Conservation (phyloP, 2,888 invertebrate genomes). For the Petrolisthes cinctipes region DNA sequence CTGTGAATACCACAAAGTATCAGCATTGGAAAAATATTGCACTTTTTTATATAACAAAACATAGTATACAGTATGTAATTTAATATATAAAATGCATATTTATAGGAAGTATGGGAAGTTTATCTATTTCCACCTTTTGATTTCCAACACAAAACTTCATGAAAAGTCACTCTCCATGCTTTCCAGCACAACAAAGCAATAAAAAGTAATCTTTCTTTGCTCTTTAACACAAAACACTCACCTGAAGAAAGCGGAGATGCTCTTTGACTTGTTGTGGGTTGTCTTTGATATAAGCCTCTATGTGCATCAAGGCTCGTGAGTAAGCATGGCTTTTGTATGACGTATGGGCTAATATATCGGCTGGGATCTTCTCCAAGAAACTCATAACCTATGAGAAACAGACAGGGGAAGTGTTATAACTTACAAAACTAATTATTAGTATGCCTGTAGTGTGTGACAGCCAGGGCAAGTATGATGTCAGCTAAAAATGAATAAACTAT, state of each 20-base stretch:
- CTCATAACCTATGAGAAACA: slow-evolving; percentile 29
- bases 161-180: too few species aligned
- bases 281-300: slow-evolving; percentile 70
- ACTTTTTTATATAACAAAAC: background rate
- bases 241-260: slow-evolving; percentile 71
- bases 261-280: slow-evolving; percentile 68
- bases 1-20: slow-evolving; percentile 68
- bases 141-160: too few species aligned
- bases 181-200: too few species aligned
- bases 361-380: slow-evolving; percentile 68
- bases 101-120: background rate
- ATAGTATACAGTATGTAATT: background rate
- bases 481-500: too few species aligned
- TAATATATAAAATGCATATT: background rate
- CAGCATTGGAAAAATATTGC: background rate
- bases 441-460: background rate
- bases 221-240: too few species aligned
- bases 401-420: slow-evolving; percentile 61
- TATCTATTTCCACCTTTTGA: background rate
- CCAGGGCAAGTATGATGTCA: too few species aligned
- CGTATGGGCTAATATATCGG: slow-evolving; percentile 70
- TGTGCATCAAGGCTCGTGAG: slow-evolving; percentile 70
- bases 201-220: too few species aligned
- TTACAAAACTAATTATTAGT: background rate
- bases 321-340: slow-evolving; percentile 71